Evolutionary conservation across 2,888 invertebrate genomes (phyloP).

Genomic region (Trichacis sp.): DNA sequence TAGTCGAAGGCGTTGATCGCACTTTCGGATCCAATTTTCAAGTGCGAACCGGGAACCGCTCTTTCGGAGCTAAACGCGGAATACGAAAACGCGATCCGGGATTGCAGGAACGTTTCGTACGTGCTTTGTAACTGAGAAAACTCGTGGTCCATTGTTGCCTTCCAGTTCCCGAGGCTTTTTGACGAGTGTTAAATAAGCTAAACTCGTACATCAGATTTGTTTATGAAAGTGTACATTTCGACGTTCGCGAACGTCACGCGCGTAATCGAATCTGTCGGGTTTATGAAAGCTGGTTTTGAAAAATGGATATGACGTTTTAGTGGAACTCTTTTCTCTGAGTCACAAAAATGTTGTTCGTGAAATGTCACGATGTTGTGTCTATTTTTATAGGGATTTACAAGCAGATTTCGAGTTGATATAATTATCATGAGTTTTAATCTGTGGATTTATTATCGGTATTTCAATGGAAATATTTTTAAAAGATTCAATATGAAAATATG

Average conservation of each 20-base stretch:
- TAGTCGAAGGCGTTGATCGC: constrained; percentile 46
- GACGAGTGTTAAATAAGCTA: constrained; percentile 2
- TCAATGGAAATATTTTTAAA: too few species aligned
- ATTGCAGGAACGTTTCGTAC: constrained; percentile 54
- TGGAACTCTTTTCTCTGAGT: too few species aligned
- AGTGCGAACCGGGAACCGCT: constrained; percentile 24
- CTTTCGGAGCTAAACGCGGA: constrained; percentile 34
- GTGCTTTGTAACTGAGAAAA: constrained; percentile 61
- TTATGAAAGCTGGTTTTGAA: neutral
- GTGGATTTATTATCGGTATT: too few species aligned
- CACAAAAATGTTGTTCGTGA: too few species aligned
- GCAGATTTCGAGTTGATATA: too few species aligned
- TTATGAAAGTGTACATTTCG: neutral
- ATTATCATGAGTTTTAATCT: too few species aligned
- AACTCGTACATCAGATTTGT: neutral
- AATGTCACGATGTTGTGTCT: too few species aligned
- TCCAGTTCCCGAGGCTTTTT: neutral
- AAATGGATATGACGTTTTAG: too few species aligned
- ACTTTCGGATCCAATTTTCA: constrained; percentile 46
- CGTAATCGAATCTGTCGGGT: neutral
- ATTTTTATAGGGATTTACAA: too few species aligned
- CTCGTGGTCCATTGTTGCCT: constrained; percentile 43
- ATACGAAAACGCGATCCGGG: constrained; percentile 43
- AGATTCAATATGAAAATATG: too few species aligned
- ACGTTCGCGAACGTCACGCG: neutral